Percentiles rank a stretch among this genome's conserved stretches.
phyloP scores from a whole-genome alignment of 2,888 invertebrate species.

The Podotricha telesiphe region DNA sequence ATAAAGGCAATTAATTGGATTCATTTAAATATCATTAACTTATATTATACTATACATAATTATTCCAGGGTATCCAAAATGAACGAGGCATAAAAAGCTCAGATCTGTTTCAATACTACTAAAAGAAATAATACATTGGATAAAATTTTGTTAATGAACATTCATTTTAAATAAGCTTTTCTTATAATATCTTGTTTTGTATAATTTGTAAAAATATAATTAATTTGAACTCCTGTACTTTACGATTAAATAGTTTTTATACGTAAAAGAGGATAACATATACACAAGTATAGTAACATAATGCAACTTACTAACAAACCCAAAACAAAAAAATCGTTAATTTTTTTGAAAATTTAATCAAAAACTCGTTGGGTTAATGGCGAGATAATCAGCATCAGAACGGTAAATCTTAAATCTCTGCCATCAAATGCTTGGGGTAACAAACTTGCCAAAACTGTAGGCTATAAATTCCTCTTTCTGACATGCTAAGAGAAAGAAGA shows the following conservation, averaged over 20 bases:
- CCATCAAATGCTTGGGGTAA: slow-evolving; percentile 43
- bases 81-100: not conserved
- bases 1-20: not conserved
- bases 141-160: slow-evolving; percentile 1
- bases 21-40: not conserved
- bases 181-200: not conserved
- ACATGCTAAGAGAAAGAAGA: slow-evolving; percentile 43
- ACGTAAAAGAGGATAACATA: not conserved
- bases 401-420: slow-evolving; percentile 44
- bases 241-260: not conserved
- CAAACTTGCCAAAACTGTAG: slow-evolving; percentile 45
- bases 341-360: slow-evolving; percentile 34
- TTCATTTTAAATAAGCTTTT: slow-evolving; percentile 2
- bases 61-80: not conserved
- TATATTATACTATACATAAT: not conserved
- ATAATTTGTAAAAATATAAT: too few species aligned
- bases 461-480: slow-evolving; percentile 46
- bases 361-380: slow-evolving; percentile 45
- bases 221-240: too few species aligned
- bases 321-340: too few species aligned
- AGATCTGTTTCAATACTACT: slow-evolving; percentile 1
- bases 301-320: too few species aligned
- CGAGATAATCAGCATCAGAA: slow-evolving; percentile 43
- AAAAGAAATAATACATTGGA: not conserved
- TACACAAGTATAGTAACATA: not conserved